Evolutionary conservation across 2,797 vertebrate genomes (phyloP), one percentile per base, ranked within the genome.

Genomic region (Acanthopagrus latus): DNA sequence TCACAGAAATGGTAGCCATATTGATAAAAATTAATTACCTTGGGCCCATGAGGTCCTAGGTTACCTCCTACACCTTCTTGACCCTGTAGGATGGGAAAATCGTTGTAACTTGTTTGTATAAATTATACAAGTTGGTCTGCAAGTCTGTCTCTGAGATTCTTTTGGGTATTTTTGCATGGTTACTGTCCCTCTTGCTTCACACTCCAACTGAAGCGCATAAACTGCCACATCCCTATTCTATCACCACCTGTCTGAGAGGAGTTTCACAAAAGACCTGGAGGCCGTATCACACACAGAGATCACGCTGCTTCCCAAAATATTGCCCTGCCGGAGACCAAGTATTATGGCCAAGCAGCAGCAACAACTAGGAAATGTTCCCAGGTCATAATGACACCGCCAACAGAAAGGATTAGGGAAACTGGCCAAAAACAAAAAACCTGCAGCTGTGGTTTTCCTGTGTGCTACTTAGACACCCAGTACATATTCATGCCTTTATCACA

Each of bases 21-120:
- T 59, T 21, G 33, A 73, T 54, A 29, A 75, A 66, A 52, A 70
- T 1, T 54, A 29, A 43, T 47, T 63, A 92, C 94, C 92, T 89
- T 88, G 41, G 4, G 51, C 59, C 94, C 94, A 44, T 7, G 83
- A 54, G 81, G 85, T 77, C 92, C 93, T 75, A 66, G 78, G 7
- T 52, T 23, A 56, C 73, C 46, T 2, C 81, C 56, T 9, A 18
- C 5, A 5, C 93, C 93, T 80, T 78, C 92, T 74, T 91, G 89
- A 51, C 93, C 94, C 93, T 94, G 88, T 25, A 38, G 51, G 33
- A 81, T n/a, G 16, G 29, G 38, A 83, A 51, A 56, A 2, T 7
- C 52, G 18, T 54, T 50, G 11, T 48, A 7, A 51, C 13, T 57
- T 80, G 51, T 51, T 77, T 72, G 14, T 17, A 56, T 56, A 68